Conservation (phyloP, 2,888 invertebrate species). For the Clivina fossor region DNA sequence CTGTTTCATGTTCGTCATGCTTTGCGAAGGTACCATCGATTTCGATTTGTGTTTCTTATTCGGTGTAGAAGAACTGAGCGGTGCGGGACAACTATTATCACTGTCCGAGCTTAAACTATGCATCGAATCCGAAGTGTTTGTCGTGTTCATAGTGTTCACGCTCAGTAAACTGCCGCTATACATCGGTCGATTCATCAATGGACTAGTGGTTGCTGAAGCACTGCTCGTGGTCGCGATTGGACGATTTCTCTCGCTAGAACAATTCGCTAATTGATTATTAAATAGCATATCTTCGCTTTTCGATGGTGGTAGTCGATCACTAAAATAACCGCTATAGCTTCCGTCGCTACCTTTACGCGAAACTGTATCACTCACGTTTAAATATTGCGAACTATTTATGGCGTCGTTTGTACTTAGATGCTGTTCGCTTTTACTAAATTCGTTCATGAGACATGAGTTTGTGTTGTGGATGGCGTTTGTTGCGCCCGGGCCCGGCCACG, state of each 20-base stretch:
- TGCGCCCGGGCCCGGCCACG: conserved; percentile 81
- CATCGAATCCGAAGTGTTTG: conserved; percentile 64
- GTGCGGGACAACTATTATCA: conserved; percentile 59
- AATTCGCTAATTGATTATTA: conserved; percentile 44
- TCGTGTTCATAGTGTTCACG: conserved; percentile 61
- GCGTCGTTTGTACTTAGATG: conserved; percentile 63
- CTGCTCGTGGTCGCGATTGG: conserved; percentile 57
- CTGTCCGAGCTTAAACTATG: conserved; percentile 69
- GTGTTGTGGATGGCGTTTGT: conserved; percentile 58
- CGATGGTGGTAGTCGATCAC: conserved; percentile 68
- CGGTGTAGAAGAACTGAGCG: conserved; percentile 58
- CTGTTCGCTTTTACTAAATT: conserved; percentile 84
- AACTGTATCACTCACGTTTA: conserved; percentile 54
- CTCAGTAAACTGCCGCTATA: conserved; percentile 66
- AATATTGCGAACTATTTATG: conserved; percentile 59
- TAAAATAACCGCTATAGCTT: conserved; percentile 49
- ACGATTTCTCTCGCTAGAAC: conserved; percentile 8
- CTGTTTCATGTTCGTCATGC: conserved; percentile 64
- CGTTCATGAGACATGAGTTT: conserved; percentile 54
- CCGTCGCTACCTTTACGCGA: conserved; percentile 50
- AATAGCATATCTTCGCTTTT: conserved; percentile 77
- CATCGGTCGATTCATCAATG: conserved; percentile 63
- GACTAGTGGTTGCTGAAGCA: conserved; percentile 68
- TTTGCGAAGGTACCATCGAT: conserved; percentile 61
- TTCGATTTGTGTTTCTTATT: conserved; percentile 55